Evolutionary conservation across 2,888 invertebrate species (phyloP), one percentile per base, ranked within the genome.

Genomic region (Rhabditophanes sp.): DNA sequence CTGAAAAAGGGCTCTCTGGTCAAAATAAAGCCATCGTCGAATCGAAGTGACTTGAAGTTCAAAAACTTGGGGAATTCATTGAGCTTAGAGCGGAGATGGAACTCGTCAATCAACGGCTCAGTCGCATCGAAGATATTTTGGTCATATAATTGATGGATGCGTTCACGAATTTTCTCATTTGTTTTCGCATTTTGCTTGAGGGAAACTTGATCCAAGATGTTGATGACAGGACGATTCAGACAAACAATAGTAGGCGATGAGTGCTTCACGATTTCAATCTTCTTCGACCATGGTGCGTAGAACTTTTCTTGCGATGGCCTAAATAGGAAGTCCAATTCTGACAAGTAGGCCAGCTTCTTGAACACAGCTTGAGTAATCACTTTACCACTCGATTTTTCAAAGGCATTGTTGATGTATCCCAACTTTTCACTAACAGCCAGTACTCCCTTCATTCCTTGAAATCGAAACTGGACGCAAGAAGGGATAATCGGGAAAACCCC

Each of bases 171-270:
- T 25, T 51, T 30, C 3, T 30, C 30, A 33, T 51, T 32, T 5
- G 18, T 21, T 2, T 33, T 39, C 6, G 27, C 20, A 4, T 45
- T 43, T 26, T 52, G 52, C 46, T 46, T 48, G 25, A 46, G 43
- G 2, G 48, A 41, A 1, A 53, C 53, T 39, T 56, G 56, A 35
- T 54, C 53, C 31, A 65, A 39, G 28, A 65, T 48, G 35, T 54
- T 53, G 33, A 65, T 56, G 30, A 59, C 52, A 15, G 64, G 65
- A 33, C 55, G 53, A 41, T 65, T 65, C 30, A 65, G 46, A 21
- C 49, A 34, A 2, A 56, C 53, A 4, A 46, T 44, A 20, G 45
- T 42, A 7, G 56, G 56, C 3, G 42, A 38, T 17, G 47, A 46
- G 28, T 44, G 42, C 36, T 56, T 56, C 20, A 56, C 56, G 15